Evolutionary conservation across 2,113 vertebrate genomes (phyloP).

Genomic region (Rhizomys pruinosus): DNA sequence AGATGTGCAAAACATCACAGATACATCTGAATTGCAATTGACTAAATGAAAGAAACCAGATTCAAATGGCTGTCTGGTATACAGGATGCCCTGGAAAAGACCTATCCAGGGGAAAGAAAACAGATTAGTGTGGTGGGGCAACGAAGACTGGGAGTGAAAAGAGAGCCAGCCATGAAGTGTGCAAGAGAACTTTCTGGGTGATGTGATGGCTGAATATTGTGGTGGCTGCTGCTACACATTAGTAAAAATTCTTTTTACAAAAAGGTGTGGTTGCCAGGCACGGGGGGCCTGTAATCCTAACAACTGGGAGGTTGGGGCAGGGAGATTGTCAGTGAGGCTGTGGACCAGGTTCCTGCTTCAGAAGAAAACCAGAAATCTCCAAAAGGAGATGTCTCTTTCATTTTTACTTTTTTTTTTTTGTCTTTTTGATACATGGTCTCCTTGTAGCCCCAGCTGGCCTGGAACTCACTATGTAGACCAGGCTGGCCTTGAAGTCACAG

Average conservation of each 20-base stretch:
- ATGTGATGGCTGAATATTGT: rapidly evolving
- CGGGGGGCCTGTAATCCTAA: too few relatives aligned
- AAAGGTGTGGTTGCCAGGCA: not conserved
- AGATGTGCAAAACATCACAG: rapidly evolving
- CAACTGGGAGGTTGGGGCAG: too few relatives aligned
- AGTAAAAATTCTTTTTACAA: not conserved
- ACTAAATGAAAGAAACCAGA: not conserved
- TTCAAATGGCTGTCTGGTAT: not conserved
- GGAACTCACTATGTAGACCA: too few relatives aligned
- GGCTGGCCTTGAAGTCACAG: too few relatives aligned
- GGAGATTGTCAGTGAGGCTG: not conserved
- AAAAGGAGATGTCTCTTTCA: too few relatives aligned
- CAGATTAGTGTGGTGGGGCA: rapidly evolving
- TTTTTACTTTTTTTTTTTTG: too few relatives aligned
- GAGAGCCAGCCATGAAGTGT: rapidly evolving
- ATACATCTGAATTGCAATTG: rapidly evolving
- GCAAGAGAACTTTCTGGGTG: rapidly evolving
- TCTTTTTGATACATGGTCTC: too few relatives aligned
- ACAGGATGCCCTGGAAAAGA: rapidly evolving
- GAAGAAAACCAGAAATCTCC: not conserved
- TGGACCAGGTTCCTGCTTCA: not conserved
- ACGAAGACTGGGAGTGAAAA: not conserved
- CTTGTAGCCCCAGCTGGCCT: too few relatives aligned
- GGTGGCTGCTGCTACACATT: not conserved
- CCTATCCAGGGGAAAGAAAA: not conserved